Conservation (phyloP, 2,888 invertebrate species). For the Metacarcinus magister region DNA sequence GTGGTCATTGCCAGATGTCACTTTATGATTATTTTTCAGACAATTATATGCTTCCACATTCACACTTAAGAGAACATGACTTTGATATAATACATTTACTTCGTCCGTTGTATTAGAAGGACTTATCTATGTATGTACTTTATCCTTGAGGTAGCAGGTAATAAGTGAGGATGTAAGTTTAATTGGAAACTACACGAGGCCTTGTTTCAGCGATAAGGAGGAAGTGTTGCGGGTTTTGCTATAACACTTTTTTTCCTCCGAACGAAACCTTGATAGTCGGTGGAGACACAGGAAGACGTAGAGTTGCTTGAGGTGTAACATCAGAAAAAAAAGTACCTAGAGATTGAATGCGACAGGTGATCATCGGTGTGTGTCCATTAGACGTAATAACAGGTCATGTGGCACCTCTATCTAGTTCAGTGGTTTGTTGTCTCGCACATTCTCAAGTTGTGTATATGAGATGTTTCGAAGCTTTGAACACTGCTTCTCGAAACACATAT, state of each 20-base stretch:
- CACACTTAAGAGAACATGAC: background rate
- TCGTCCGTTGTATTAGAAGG: background rate
- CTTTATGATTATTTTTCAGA: background rate
- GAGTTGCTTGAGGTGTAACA: background rate
- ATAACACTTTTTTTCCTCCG: background rate
- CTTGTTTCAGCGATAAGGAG: background rate
- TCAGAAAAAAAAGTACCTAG: background rate
- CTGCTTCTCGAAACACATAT: too few species aligned
- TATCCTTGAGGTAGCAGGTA: background rate
- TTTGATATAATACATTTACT: background rate
- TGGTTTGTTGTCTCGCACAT: too few species aligned
- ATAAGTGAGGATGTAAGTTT: background rate
- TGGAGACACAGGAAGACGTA: background rate
- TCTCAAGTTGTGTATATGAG: too few species aligned
- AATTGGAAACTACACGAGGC: background rate
- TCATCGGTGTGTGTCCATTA: background rate
- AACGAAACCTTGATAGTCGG: background rate
- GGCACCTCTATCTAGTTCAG: background rate
- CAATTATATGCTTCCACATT: background rate
- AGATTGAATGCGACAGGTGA: background rate
- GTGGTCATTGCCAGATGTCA: background rate
- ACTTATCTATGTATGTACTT: background rate
- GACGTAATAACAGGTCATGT: background rate
- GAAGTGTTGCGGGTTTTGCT: background rate
- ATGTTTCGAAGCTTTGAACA: too few species aligned